Conservation (phyloP, 1,140 invertebrate genomes). For the Caenorhabditis brenneri region DNA sequence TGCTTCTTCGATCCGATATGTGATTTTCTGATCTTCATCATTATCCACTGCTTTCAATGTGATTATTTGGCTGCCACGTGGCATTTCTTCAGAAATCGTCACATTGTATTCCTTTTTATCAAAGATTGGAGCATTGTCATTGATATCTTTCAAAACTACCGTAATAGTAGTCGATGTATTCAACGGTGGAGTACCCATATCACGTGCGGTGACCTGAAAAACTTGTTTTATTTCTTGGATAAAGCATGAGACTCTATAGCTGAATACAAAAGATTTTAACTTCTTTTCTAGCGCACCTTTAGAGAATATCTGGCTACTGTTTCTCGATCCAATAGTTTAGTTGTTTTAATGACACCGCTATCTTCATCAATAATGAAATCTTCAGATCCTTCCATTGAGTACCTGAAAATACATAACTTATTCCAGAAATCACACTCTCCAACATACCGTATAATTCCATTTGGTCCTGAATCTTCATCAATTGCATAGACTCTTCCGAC, state of each 20-base stretch:
- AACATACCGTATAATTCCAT: slow-evolving; percentile 82
- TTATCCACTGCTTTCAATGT: slow-evolving; percentile 60
- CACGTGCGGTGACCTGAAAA: slow-evolving; percentile 62
- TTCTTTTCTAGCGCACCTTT: no score
- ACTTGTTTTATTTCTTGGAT: background rate
- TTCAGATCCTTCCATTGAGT: slow-evolving; percentile 50
- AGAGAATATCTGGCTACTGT: slow-evolving; percentile 80
- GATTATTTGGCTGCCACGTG: slow-evolving; percentile 62
- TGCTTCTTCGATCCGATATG: slow-evolving; percentile 62
- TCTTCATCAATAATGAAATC: slow-evolving; percentile 88
- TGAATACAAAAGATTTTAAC: no score
- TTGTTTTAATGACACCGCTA: slow-evolving; percentile 87
- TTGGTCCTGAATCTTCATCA: slow-evolving; percentile 87
- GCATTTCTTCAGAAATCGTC: slow-evolving; percentile 62
- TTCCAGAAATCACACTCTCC: no score
- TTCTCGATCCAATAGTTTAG: slow-evolving; percentile 89
- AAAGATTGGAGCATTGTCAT: slow-evolving; percentile 91
- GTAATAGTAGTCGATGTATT: slow-evolving; percentile 76
- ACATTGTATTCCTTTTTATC: slow-evolving; percentile 72
- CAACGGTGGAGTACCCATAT: slow-evolving; percentile 64
- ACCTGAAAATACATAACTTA: background rate
- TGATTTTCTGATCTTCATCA: slow-evolving; percentile 64
- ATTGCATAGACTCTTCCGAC: slow-evolving; percentile 87
- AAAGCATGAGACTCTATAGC: background rate
- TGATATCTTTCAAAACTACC: slow-evolving; percentile 86